Conservation (phyloP, 1,140 invertebrate genomes). For the Steinernema khuongi region DNA sequence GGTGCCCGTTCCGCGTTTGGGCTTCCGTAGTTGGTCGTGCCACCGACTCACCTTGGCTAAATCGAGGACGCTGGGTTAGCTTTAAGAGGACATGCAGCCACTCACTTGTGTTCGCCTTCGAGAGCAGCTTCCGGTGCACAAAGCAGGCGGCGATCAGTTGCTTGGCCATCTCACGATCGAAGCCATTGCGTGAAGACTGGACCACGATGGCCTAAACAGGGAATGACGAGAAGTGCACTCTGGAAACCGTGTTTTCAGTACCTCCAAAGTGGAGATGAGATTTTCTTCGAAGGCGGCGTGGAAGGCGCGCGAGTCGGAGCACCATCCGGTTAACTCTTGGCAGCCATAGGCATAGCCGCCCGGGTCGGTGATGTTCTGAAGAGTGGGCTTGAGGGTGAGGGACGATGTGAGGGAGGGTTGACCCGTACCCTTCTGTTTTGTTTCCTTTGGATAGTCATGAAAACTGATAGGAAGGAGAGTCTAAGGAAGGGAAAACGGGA, state of each 20-base stretch:
- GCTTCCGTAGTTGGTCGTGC: slow-evolving; percentile 6
- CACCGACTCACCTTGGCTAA: background rate
- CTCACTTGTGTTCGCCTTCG: slow-evolving; percentile 10
- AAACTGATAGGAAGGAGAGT: too few relatives aligned
- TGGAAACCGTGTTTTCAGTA: background rate
- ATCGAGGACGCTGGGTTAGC: background rate
- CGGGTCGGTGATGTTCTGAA: background rate
- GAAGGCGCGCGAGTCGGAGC: slow-evolving; percentile 1
- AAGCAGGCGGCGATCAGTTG: slow-evolving; percentile 7
- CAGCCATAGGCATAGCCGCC: background rate
- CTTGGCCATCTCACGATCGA: background rate
- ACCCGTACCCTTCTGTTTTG: too few relatives aligned
- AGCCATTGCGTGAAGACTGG: slow-evolving; percentile 1
- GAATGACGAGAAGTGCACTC: background rate
- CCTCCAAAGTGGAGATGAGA: slow-evolving; percentile 2
- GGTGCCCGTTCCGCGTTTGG: background rate
- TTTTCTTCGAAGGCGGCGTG: background rate
- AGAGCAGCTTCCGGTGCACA: background rate
- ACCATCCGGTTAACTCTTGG: slow-evolving; percentile 6
- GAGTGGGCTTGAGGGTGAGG: too few relatives aligned
- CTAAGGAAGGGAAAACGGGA: too few relatives aligned
- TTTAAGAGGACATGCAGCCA: background rate
- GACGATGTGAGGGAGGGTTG: too few relatives aligned
- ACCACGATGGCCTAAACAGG: slow-evolving; percentile 3
- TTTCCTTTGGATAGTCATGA: too few relatives aligned